These are phyloP conservation scores for Denticeps clupeoides DNA, from an alignment of 2,797 vertebrate genomes.

Conservation along the genomic window DNA sequence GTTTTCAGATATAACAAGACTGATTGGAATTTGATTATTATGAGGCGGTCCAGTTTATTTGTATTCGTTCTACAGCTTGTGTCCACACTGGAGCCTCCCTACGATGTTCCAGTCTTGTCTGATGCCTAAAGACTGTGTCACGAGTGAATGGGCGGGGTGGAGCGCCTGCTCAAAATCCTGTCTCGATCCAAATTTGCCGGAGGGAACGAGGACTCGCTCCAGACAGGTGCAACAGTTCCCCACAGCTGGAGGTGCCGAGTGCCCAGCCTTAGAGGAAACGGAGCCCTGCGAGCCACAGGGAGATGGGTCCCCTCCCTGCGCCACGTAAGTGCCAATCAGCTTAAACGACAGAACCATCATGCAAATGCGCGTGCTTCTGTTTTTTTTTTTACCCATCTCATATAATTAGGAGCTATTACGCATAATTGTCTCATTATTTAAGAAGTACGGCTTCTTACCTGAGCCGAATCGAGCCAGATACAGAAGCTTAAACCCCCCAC, in stretches of 20 bases:
- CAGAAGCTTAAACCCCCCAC: too few species aligned
- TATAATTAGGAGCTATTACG: too few species aligned
- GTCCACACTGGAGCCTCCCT: conserved; percentile 72
- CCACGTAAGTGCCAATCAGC: conserved; percentile 66
- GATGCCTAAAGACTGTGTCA: conserved; percentile 75
- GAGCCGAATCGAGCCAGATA: too few species aligned
- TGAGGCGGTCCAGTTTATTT: not conserved
- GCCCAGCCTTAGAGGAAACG: conserved; percentile 67
- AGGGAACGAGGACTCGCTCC: conserved; percentile 62
- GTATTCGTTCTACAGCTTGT: conserved; percentile 59
- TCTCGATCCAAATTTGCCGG: conserved; percentile 50
- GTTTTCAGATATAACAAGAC: too few species aligned
- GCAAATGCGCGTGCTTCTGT: too few species aligned
- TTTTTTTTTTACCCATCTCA: too few species aligned
- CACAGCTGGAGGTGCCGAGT: conserved; percentile 63
- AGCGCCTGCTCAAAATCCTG: conserved; percentile 78
- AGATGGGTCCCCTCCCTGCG: conserved; percentile 64
- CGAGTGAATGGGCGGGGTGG: conserved; percentile 83
- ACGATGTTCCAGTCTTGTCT: conserved; percentile 84
- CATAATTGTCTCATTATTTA: too few species aligned
- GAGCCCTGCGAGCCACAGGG: conserved; percentile 68
- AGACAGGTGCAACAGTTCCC: conserved; percentile 73
- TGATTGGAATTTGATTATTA: too few species aligned
- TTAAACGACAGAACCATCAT: too few species aligned
- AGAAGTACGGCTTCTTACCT: too few species aligned